Conservation (phyloP, 2,113 vertebrate species). For the Tauraco erythrolophus region DNA sequence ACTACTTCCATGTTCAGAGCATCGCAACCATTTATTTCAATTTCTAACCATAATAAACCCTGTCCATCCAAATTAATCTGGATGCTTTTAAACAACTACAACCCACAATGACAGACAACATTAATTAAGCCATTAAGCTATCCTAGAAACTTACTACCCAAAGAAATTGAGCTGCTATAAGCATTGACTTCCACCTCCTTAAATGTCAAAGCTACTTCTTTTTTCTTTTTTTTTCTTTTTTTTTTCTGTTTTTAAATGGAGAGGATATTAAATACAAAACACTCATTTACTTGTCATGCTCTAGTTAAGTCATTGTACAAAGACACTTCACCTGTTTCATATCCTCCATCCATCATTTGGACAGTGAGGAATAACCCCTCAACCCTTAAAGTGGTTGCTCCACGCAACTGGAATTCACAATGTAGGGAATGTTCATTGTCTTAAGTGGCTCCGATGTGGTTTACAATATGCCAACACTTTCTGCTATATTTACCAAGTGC, state of each 20-base stretch:
- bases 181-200: not conserved
- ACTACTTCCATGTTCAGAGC: not conserved
- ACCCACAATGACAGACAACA: not conserved
- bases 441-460: not conserved
- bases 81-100: not conserved
- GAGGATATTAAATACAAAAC: not conserved
- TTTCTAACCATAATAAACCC: not conserved
- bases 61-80: not conserved
- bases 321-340: not conserved
- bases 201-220: not conserved
- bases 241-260: not conserved
- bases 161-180: not conserved
- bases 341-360: constrained; percentile 21
- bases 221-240: no score
- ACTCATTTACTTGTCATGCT: not conserved
- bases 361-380: constrained; percentile 24
- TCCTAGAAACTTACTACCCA: not conserved
- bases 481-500: not conserved
- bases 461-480: not conserved
- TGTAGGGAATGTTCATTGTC: not conserved
- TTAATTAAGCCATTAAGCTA: constrained; percentile 9
- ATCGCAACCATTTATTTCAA: not conserved
- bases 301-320: not conserved
- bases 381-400: not conserved
- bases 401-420: not conserved